Percentiles rank a stretch among this genome's conserved stretches.
Conservation (phyloP, 2,113 vertebrate genomes). For the Etia nguti region DNA sequence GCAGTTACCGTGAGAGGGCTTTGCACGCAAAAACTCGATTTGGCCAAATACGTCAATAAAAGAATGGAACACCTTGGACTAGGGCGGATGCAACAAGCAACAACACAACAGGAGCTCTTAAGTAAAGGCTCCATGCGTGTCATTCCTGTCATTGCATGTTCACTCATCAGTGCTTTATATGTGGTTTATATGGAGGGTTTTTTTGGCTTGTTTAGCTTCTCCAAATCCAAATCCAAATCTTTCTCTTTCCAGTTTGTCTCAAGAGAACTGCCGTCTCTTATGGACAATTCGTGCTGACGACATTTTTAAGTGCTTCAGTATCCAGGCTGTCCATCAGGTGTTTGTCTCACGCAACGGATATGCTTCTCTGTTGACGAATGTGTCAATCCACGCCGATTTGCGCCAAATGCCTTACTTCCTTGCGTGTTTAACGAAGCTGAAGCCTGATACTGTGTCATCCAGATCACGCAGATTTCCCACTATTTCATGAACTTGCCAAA, state of each 20-base stretch:
- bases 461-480: background rate
- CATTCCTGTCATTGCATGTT: background rate
- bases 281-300: background rate
- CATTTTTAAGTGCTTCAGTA: conserved; percentile 23
- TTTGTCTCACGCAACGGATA: conserved; percentile 4
- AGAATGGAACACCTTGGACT: conserved; percentile 6
- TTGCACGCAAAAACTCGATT: conserved; percentile 23
- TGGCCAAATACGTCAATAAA: conserved; percentile 31
- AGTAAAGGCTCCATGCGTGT: background rate
- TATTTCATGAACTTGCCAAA: background rate
- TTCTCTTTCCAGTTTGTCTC: background rate
- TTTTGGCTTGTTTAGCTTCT: background rate
- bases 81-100: background rate
- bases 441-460: background rate
- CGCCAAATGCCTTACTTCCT: background rate
- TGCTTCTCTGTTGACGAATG: background rate
- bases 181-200: background rate
- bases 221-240: background rate
- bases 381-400: background rate
- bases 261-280: background rate
- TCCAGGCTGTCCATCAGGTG: background rate
- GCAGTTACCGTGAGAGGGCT: conserved; percentile 25
- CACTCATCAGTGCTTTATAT: background rate
- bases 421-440: background rate
- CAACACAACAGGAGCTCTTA: background rate